phyloP scores from a whole-genome alignment of 2,888 invertebrate genomes.

The Ennomos fuscantarius region DNA sequence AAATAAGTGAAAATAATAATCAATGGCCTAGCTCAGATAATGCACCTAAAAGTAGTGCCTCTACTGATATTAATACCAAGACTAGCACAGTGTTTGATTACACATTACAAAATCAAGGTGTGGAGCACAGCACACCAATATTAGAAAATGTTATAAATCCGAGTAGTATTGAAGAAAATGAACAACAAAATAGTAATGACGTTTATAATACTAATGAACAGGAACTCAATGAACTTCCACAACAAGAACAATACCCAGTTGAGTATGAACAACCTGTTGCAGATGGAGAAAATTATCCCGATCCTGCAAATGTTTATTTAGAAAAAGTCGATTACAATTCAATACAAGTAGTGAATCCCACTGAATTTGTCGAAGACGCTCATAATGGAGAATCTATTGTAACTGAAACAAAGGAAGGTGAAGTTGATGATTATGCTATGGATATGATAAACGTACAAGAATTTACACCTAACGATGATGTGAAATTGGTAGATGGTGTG shows the following conservation, averaged over 20 bases:
- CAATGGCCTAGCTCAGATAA: conserved; percentile 18
- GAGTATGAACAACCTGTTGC: conserved; percentile 25
- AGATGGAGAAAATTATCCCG: conserved; percentile 26
- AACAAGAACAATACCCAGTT: conserved; percentile 21
- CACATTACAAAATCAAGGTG: conserved; percentile 10
- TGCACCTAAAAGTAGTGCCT: not conserved
- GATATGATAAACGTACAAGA: conserved; percentile 45
- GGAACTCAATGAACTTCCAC: conserved; percentile 20
- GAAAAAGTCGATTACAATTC: conserved; percentile 37
- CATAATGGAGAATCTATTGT: conserved; percentile 30
- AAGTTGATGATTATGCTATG: conserved; percentile 41
- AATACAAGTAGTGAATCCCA: conserved; percentile 34
- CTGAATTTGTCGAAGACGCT: conserved; percentile 35
- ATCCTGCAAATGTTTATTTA: conserved; percentile 35
- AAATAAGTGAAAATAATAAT: conserved; percentile 16
- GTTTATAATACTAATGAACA: conserved; percentile 19
- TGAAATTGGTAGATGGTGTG: conserved; percentile 41
- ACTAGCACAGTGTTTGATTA: conserved; percentile 12
- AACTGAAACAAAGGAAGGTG: conserved; percentile 22
- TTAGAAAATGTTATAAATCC: conserved; percentile 1
- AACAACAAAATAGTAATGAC: not conserved
- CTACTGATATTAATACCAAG: conserved; percentile 13
- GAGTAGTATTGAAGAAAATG: conserved; percentile 8
- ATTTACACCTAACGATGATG: conserved; percentile 39
- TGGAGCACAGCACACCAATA: conserved; percentile 11